Conservation (phyloP, 1,140 invertebrate genomes). For the Drosophila lini region DNA sequence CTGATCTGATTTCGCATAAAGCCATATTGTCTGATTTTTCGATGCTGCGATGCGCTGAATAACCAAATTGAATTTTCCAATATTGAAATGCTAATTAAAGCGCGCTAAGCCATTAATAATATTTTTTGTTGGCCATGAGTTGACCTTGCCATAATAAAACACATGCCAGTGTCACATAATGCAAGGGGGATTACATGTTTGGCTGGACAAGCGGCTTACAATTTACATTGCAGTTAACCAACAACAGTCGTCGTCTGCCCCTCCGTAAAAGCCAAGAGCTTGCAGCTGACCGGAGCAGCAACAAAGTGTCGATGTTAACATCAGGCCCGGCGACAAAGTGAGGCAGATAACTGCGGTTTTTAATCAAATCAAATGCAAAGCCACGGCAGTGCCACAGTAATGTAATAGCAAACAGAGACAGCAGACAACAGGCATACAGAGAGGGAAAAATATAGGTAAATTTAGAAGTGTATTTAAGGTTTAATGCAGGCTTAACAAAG, state of each 20-base stretch:
- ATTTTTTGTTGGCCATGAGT: slow-evolving; percentile 33
- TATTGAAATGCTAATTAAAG: slow-evolving; percentile 65
- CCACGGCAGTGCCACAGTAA: slow-evolving; percentile 46
- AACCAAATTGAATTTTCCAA: slow-evolving; percentile 46
- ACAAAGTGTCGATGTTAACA: slow-evolving; percentile 72
- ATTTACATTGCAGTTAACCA: slow-evolving; percentile 40
- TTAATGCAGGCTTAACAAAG: background rate
- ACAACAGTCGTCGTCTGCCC: background rate
- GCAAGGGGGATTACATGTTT: slow-evolving; percentile 38
- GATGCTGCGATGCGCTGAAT: slow-evolving; percentile 25
- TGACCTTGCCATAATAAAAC: slow-evolving; percentile 61
- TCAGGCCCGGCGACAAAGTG: slow-evolving; percentile 65
- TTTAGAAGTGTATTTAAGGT: background rate
- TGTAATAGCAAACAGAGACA: slow-evolving; percentile 49
- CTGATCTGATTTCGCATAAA: slow-evolving; percentile 41
- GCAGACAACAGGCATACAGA: slow-evolving; percentile 15
- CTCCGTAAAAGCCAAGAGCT: slow-evolving; percentile 11
- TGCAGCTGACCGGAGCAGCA: slow-evolving; percentile 39
- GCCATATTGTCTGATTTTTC: slow-evolving; percentile 39
- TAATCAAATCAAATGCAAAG: slow-evolving; percentile 78
- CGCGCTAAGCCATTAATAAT: slow-evolving; percentile 42
- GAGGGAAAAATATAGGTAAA: background rate
- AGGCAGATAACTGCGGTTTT: slow-evolving; percentile 79
- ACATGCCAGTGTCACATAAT: slow-evolving; percentile 45
- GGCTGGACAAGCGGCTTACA: slow-evolving; percentile 45